phyloP scores from a whole-genome alignment of 1,140 invertebrate genomes.

The Lasaia peninsularis region DNA sequence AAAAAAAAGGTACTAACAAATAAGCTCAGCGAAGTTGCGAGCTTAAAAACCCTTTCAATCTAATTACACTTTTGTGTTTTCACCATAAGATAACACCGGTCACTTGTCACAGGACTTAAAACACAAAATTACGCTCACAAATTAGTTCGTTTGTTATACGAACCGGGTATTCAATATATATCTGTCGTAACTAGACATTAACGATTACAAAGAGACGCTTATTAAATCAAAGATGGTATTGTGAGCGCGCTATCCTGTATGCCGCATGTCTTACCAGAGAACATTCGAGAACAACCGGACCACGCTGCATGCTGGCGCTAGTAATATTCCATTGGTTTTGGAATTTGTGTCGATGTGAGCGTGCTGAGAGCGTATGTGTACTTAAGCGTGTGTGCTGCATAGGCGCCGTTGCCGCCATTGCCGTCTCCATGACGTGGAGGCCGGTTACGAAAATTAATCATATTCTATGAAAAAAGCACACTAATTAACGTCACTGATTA shows the following conservation, averaged over 20 bases:
- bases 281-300: conserved; percentile 50
- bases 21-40: too few species aligned
- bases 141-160: too few species aligned
- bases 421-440: background rate
- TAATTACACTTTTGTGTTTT: too few species aligned
- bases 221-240: conserved; percentile 1
- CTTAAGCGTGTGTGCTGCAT: conserved; percentile 27
- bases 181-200: background rate
- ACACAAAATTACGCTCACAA: too few species aligned
- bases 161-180: background rate
- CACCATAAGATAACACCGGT: too few species aligned
- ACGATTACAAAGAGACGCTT: background rate
- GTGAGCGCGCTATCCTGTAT: background rate
- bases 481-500: too few species aligned
- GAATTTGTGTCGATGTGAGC: conserved; percentile 34
- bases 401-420: conserved; percentile 8
- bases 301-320: conserved; percentile 29
- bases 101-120: too few species aligned
- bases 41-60: too few species aligned
- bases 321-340: conserved; percentile 69
- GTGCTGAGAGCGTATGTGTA: conserved; percentile 23
- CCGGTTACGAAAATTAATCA: background rate
- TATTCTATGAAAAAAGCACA: background rate
- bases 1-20: too few species aligned
- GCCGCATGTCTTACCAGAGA: conserved; percentile 38